A percentile compares a stretch with the other conserved stretches of the same genome.
Conservation (phyloP, 2,113 vertebrate genomes). For the Anhinga rufa region DNA sequence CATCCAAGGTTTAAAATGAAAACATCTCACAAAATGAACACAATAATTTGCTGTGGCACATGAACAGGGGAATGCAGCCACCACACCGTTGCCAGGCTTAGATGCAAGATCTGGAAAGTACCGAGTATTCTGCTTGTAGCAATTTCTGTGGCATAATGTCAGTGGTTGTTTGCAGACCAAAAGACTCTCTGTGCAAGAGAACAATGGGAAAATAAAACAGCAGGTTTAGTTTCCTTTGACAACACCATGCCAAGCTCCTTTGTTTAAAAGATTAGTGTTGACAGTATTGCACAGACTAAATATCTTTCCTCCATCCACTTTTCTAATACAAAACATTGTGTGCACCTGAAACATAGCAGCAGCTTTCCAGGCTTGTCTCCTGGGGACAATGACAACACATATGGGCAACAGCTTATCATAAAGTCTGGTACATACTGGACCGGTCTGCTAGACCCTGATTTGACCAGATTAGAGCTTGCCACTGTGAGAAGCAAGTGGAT, state of each 20-base stretch:
- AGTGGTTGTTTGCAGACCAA: not conserved
- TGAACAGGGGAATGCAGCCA: not conserved
- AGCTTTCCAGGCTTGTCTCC: not conserved
- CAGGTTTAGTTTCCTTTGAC: slow-evolving; percentile 27
- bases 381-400: slow-evolving; percentile 32
- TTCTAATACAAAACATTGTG: slow-evolving; percentile 8
- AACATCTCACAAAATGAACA: not conserved
- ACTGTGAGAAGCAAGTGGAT: slow-evolving; percentile 7
- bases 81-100: not conserved
- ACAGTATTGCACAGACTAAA: not conserved
- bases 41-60: not conserved
- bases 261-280: slow-evolving; percentile 10
- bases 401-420: slow-evolving; percentile 40
- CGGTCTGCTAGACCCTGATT: not conserved
- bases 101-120: not conserved
- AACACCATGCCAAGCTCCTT: not conserved
- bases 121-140: not conserved
- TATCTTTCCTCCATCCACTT: not conserved
- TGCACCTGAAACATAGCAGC: slow-evolving; percentile 7
- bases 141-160: not conserved
- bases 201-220: slow-evolving; percentile 22
- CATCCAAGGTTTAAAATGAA: not conserved
- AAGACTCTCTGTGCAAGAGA: not conserved
- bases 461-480: slow-evolving; percentile 26
- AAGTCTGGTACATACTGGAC: not conserved